Base-by-base conservation (phyloP, 2,113 vertebrate genomes). In the Entomyzon cyanotis region DNA sequence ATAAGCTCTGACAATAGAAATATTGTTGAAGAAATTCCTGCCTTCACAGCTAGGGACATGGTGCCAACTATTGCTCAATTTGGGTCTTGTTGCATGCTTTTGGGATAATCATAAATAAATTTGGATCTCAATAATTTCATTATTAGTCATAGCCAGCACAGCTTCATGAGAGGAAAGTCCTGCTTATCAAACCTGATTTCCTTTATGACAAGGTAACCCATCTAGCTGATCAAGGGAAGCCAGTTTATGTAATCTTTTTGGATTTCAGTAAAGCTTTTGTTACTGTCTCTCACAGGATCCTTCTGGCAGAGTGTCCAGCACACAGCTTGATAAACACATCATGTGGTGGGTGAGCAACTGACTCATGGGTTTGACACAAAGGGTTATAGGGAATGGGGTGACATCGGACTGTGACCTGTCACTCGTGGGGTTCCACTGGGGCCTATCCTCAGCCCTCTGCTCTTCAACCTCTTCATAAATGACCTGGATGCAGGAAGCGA, bases 331-430 rank as follows among this genome's bases (percentile, higher is more conserved):
- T 60, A 69, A 53, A 69, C 15, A 19, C 28, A 2, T 39, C 18
- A 23, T 4, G 39, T 0, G 3, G 28, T n/a, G 55, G 33, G 18
- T 46, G 63, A 77, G 6, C 37, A 46, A 1, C 28, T 19, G 63
- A 28, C 53, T 23, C 37, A 19, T 0, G 3, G 14, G 46, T 52
- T 0, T 1, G 46, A 19, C 15, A 24, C 23, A 33, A 15, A 69
- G 64, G 19, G 8, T 46, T 69, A 5, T 19, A 12, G 33, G 27
- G 22, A 60, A 23, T 52, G 33, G 27, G 22, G 33, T 53, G 10
- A 53, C 23, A 46, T 53, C 19, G n/a, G 22, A 77, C 27, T 3
- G 5, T 2, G 3, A 5, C 18, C 37, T 44, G 27, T 52, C 73
- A 33, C 55, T 19, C 19, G 28, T 5, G 37, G 23, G 2, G 18